phyloP scores from a whole-genome alignment of 2,113 vertebrate species.

The Piaya cayana region DNA sequence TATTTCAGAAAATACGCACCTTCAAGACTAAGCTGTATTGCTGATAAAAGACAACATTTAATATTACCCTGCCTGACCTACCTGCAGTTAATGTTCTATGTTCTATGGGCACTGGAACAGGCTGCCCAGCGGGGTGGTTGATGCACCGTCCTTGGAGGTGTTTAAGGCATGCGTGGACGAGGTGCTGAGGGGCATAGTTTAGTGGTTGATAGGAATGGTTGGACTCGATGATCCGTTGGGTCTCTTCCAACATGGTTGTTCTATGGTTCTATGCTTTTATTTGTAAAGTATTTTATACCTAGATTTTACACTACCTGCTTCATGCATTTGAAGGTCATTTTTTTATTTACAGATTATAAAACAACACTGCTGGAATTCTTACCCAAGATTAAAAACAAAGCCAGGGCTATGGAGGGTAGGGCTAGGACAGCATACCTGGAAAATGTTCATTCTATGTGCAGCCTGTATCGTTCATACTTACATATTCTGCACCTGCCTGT shows the following conservation, averaged over 20 bases:
- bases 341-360: neutral
- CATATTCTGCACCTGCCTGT: neutral
- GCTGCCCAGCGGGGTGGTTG: too few species aligned
- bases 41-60: neutral
- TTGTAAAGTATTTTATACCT: neutral
- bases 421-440: neutral
- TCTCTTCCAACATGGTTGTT: too few species aligned
- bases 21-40: neutral
- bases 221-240: too few species aligned
- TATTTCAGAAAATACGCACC: constrained; percentile 1
- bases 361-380: neutral
- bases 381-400: neutral
- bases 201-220: too few species aligned
- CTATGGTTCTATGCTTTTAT: too few species aligned
- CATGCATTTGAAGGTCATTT: neutral
- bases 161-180: too few species aligned
- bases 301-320: neutral
- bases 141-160: too few species aligned
- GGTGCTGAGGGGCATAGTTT: too few species aligned
- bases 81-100: neutral
- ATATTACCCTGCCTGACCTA: neutral
- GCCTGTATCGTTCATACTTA: neutral
- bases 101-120: too few species aligned
- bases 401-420: neutral
- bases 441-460: neutral